Evolutionary conservation across 1,140 invertebrate species (phyloP), one percentile per base, ranked within the genome.

Genomic region (Luehdorfia chinensis): DNA sequence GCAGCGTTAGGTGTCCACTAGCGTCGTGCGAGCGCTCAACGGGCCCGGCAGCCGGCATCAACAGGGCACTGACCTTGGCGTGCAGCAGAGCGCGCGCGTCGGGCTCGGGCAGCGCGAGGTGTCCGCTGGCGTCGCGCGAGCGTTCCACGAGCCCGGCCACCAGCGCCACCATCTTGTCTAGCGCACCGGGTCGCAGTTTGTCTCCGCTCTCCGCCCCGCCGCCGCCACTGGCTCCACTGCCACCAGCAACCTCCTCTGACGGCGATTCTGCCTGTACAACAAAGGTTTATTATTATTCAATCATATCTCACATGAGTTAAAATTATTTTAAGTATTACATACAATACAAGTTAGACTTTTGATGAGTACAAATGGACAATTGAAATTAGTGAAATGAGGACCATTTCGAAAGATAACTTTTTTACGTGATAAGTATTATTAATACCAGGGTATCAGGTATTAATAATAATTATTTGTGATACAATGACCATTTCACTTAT

Each of bases 131-230:
- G 48, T 93, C 93, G 9, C 96, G 87, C 15, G 95, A 96, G 46
- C 95, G 93, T 73, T 98, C 96, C 13, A 97, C 95, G 16, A 98
- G 88, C 1, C 93, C 91, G 2, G 95, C 94, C 16, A 97, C 93
- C 2, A 98, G 80, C 4, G 95, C 94, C 33, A 98, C 96, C 96
- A 98, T 98, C 87, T 98, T 98, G 75, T 97, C 96, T n/a, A 98
- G 84, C 0, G 96, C 96, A 1, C 94, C 93, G 0, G 96, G 95
- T 57, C 95, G 91, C 45, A 95, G 91, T 74, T 96, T 96, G 53
- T 90, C 89, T 1, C 81, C 83, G 5, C 68, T 72, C 15, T 65
- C 54, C 16, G 66, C 72, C 1, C 57, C 51, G 30, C 50, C 59
- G 1, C 68, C 70, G 13, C 71, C 59, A 23, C 55, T 51, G 6